phyloP scores from a whole-genome alignment of 2,888 invertebrate genomes.

The Julus scandinavius region DNA sequence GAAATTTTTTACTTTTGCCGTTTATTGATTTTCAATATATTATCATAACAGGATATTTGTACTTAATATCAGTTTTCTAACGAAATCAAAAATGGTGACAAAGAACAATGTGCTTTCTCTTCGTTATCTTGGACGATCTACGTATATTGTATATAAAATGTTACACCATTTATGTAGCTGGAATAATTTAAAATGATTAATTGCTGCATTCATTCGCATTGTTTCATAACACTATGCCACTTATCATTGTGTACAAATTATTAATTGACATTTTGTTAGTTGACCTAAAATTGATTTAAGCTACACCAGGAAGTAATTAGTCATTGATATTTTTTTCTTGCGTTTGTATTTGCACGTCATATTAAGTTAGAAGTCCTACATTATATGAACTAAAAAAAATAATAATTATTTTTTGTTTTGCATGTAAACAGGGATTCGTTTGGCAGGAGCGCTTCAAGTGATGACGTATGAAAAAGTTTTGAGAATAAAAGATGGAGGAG shows the following conservation, averaged over 20 bases:
- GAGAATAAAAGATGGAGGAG: conserved; percentile 44
- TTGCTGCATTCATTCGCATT: neutral
- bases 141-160: neutral
- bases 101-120: neutral
- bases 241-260: neutral
- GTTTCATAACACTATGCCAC: neutral
- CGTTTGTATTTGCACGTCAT: neutral
- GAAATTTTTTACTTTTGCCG: neutral
- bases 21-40: neutral
- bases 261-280: neutral
- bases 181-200: neutral
- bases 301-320: neutral
- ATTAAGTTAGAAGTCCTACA: neutral
- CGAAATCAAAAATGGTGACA: neutral
- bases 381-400: neutral
- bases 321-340: conserved; percentile 10
- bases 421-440: conserved; percentile 45
- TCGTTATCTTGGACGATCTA: neutral
- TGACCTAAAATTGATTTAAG: conserved; percentile 39
- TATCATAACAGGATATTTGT: neutral
- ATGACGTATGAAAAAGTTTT: conserved; percentile 55
- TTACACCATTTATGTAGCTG: neutral
- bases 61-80: neutral
- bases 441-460: conserved; percentile 52
- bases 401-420: neutral